Percentiles rank a stretch among this genome's conserved stretches.
Evolutionary conservation across 2,888 invertebrate species (phyloP).

Genomic region (Slavum lentiscoides): DNA sequence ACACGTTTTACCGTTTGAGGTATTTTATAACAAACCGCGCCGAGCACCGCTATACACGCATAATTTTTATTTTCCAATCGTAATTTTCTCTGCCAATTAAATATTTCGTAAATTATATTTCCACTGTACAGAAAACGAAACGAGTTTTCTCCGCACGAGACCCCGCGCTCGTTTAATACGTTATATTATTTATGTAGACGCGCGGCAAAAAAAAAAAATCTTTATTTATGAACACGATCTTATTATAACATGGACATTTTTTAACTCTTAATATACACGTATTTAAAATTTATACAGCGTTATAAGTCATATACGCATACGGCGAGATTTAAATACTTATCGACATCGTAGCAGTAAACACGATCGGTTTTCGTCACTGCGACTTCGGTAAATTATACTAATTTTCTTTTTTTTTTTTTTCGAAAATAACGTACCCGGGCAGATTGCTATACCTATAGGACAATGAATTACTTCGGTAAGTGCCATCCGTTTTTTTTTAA

Average conservation of each 20-base stretch:
- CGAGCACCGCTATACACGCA: background rate
- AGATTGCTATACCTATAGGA: no score
- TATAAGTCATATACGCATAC: background rate
- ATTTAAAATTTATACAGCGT: background rate
- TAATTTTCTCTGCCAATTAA: conserved; percentile 36
- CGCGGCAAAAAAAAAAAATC: conserved; percentile 32
- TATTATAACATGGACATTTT: conserved; percentile 15
- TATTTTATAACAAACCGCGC: background rate
- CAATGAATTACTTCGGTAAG: no score
- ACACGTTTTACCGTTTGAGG: background rate
- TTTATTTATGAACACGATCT: conserved; percentile 37
- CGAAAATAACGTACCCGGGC: no score
- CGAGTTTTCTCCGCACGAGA: conserved; percentile 40
- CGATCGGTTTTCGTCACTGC: conserved; percentile 3
- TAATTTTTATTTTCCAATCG: background rate
- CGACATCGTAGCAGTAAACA: conserved; percentile 36
- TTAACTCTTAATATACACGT: background rate
- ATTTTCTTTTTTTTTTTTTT: no score
- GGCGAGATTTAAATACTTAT: conserved; percentile 21
- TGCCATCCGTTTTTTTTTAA: no score
- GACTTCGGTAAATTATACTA: no score
- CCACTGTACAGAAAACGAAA: background rate
- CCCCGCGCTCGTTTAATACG: conserved; percentile 3
- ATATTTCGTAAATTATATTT: conserved; percentile 41
- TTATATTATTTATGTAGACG: background rate